Evolutionary conservation across 1,140 invertebrate species (phyloP), one percentile per base, ranked within the genome.

Genomic region (Nasonia vitripennis): DNA sequence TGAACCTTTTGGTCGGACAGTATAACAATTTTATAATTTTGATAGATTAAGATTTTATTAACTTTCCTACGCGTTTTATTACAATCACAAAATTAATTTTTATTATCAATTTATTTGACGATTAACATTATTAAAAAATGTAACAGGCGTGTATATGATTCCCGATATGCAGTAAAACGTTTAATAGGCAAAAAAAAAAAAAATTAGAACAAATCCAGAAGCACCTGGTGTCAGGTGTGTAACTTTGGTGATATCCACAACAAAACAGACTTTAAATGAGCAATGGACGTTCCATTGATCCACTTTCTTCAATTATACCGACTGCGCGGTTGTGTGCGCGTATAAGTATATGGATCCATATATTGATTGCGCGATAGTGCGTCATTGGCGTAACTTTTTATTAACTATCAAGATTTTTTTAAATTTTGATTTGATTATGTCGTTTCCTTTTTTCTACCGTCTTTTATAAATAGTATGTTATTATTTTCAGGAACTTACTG

Each of bases 401-500:
- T 31, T 14, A 31, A 31, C 27, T 27, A 27, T 27, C 41, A 45
- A 45, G 10, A 10, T 9, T 45, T 45, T 45, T 9, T 45, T 45
- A 0, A 45, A 45, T 10, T 45, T 45, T 45, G 7, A 10, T 1
- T 45, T 45, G 41, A 45, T 45, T 45, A 45, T 45, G 3, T 6
- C 34, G 0, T 5, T 37, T 3, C 34, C 2, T 10, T 10, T 45
- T 7, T 10, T 9, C 41, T 10, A 45, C 27, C 27, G 27, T 27
- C 27, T 27, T 27, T 27, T 45, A 45, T 45, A 45, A 45, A 9
- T 45, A 45, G 6, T 6, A 37, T 37, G 34, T 3, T 62, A 62
- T 62, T 91, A 91, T 87, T 94, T 94, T 48, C 91, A 97, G 96
- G 95, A 96, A 89, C 91, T 97, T 5, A 90, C 93, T 86, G 89